Conservation (phyloP, 2,888 invertebrate species). For the Bombylius major region DNA sequence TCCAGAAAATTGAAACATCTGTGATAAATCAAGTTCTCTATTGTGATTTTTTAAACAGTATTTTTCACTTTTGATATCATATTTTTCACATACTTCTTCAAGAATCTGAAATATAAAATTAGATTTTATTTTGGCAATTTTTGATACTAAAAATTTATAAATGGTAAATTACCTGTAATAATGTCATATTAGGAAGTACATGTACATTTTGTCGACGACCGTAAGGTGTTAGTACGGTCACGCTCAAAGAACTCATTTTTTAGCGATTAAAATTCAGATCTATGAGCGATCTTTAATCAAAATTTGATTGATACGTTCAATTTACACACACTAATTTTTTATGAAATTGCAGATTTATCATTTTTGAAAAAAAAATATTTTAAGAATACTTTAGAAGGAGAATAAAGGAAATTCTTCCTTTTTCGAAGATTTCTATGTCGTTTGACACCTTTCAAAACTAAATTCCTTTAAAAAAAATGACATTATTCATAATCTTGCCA, state of each 20-base stretch:
- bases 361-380: too few relatives aligned
- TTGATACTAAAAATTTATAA: not conserved
- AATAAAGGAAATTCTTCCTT: too few relatives aligned
- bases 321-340: too few relatives aligned
- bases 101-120: slow-evolving; percentile 46
- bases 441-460: too few relatives aligned
- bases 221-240: slow-evolving; percentile 65
- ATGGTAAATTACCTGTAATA: slow-evolving; percentile 53
- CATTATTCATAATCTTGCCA: too few relatives aligned
- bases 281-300: too few relatives aligned
- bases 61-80: slow-evolving; percentile 58
- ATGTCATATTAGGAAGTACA: slow-evolving; percentile 65
- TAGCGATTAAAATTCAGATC: too few relatives aligned
- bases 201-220: slow-evolving; percentile 68
- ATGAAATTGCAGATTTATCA: too few relatives aligned
- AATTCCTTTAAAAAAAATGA: too few relatives aligned
- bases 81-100: slow-evolving; percentile 73
- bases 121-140: not conserved
- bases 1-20: slow-evolving; percentile 70
- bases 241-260: slow-evolving; percentile 18
- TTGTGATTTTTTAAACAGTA: slow-evolving; percentile 75
- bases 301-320: too few relatives aligned
- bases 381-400: too few relatives aligned
- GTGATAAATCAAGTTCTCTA: slow-evolving; percentile 60
- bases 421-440: too few relatives aligned